Evolutionary conservation across 1,140 invertebrate genomes (phyloP).

Genomic region (Cherax quadricarinatus): DNA sequence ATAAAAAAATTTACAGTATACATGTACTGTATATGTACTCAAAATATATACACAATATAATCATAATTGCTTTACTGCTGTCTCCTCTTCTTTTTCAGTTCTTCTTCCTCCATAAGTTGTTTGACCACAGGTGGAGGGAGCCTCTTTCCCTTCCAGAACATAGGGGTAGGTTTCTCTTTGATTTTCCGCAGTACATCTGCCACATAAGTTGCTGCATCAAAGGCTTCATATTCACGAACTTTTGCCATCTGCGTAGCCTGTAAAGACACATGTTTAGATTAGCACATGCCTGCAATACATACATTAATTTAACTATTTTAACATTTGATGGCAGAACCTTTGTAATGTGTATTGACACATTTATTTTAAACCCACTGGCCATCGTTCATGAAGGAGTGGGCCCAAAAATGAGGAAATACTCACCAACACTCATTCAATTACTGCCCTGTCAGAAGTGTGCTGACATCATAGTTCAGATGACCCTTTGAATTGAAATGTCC

Average conservation of each 20-base stretch:
- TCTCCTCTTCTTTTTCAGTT: constrained; percentile 17
- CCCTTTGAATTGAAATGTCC: too few species aligned
- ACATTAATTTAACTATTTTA: too few species aligned
- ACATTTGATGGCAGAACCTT: background rate
- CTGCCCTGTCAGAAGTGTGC: too few species aligned
- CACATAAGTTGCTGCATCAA: constrained; percentile 86
- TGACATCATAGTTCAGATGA: too few species aligned
- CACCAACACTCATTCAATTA: too few species aligned
- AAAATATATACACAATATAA: too few species aligned
- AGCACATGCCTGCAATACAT: background rate
- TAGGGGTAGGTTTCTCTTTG: constrained; percentile 82
- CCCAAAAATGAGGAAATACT: too few species aligned
- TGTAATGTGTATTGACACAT: background rate
- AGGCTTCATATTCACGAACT: constrained; percentile 85
- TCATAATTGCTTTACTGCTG: background rate
- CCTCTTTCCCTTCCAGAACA: constrained; percentile 82
- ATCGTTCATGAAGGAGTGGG: too few species aligned
- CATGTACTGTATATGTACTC: too few species aligned
- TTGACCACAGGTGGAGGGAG: constrained; percentile 83
- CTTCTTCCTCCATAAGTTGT: constrained; percentile 75
- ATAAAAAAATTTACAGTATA: too few species aligned
- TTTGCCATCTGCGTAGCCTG: constrained; percentile 81
- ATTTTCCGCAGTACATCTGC: constrained; percentile 81
- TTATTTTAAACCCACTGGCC: too few species aligned
- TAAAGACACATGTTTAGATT: background rate